A percentile compares a stretch with the other conserved stretches of the same genome.
These are phyloP conservation scores for Pipistrellus kuhlii DNA, from an alignment of 2,797 vertebrate genomes.

Conservation along the genomic window DNA sequence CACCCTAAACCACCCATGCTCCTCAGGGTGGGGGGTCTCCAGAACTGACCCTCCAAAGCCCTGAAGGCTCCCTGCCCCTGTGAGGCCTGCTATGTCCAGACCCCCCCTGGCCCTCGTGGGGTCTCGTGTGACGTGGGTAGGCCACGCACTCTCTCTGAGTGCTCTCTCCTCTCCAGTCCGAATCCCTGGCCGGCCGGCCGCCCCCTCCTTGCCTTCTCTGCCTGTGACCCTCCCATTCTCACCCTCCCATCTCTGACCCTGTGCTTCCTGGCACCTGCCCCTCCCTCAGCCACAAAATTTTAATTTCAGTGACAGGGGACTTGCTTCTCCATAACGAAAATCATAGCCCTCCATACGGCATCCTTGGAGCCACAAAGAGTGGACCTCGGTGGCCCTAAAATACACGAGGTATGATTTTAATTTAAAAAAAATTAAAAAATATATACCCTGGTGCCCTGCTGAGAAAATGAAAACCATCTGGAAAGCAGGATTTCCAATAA, in stretches of 20 bases:
- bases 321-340: slow-evolving; percentile 58
- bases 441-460: slow-evolving; percentile 87
- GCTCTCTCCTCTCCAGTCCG: not conserved
- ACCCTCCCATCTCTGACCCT: not conserved
- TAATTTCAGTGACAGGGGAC: slow-evolving; percentile 71
- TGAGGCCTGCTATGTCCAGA: not conserved
- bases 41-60: not conserved
- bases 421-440: slow-evolving; percentile 86
- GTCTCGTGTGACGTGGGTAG: not conserved
- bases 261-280: slow-evolving; percentile 58
- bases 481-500: slow-evolving; percentile 88
- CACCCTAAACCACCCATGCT: not conserved
- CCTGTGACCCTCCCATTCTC: not conserved
- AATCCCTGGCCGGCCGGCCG: not conserved
- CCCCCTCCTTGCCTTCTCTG: not conserved
- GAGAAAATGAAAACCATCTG: slow-evolving; percentile 91
- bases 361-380: slow-evolving; percentile 79
- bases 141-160: not conserved
- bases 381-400: slow-evolving; percentile 78
- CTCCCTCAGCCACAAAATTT: slow-evolving; percentile 65
- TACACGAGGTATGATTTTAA: slow-evolving; percentile 88
- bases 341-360: slow-evolving; percentile 63
- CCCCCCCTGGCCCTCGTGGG: not conserved
- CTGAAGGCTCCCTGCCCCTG: not conserved
- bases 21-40: not conserved